Evolutionary conservation across 1,140 invertebrate genomes (phyloP).

Genomic region (Aplysia californica): DNA sequence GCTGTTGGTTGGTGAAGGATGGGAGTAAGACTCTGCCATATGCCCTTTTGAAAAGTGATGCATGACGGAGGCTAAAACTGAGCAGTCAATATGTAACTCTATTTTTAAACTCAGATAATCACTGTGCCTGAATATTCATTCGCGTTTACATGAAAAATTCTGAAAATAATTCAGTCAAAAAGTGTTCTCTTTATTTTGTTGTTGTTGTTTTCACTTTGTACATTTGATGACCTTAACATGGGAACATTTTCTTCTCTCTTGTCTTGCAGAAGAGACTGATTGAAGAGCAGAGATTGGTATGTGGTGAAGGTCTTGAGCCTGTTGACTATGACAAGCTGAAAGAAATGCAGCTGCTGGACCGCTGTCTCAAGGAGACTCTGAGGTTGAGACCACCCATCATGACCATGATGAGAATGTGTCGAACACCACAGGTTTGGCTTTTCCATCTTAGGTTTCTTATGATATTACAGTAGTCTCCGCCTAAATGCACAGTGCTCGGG

Average conservation of each 20-base stretch:
- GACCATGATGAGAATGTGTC: conserved; percentile 61
- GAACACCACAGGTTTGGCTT: conserved; percentile 42
- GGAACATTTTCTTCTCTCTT: too few species aligned
- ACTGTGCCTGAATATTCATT: too few species aligned
- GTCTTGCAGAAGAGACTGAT: conserved; percentile 37
- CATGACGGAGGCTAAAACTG: too few species aligned
- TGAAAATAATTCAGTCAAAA: too few species aligned
- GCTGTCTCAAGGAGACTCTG: conserved; percentile 58
- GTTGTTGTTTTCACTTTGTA: neutral
- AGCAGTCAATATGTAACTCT: too few species aligned
- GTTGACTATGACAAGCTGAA: conserved; percentile 51
- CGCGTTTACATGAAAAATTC: too few species aligned
- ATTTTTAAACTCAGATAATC: too few species aligned
- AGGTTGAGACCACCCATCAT: conserved; percentile 58
- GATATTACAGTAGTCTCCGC: too few species aligned
- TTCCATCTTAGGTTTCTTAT: neutral
- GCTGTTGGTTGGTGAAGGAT: too few species aligned
- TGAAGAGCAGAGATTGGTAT: conserved; percentile 41
- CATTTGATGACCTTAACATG: neutral
- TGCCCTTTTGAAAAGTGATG: too few species aligned
- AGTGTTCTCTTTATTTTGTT: neutral
- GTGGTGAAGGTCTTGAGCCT: conserved; percentile 34
- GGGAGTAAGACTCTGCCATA: too few species aligned
- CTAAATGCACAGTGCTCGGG: too few species aligned
- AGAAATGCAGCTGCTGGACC: conserved; percentile 51